Conservation (phyloP, 2,888 invertebrate species). For the Drosophila conformis region DNA sequence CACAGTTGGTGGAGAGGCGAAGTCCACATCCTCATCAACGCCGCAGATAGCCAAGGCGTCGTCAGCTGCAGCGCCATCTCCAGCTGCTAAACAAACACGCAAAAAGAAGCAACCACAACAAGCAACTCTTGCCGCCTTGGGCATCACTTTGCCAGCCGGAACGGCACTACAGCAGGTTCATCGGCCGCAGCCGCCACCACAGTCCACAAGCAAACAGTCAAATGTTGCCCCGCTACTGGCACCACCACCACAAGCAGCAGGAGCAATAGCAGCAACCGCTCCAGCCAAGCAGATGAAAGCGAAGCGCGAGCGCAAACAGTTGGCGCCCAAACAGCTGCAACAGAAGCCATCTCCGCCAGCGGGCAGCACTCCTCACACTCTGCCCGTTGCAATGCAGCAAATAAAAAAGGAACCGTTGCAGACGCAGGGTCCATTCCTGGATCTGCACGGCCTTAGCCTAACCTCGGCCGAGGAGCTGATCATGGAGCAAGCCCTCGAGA, state of each 20-base stretch:
- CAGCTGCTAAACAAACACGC: constrained; percentile 58
- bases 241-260: constrained; percentile 20
- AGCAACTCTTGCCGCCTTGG: constrained; percentile 69
- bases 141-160: constrained; percentile 69
- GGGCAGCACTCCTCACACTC: neutral
- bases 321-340: constrained; percentile 80
- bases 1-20: constrained; percentile 7
- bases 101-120: constrained; percentile 74
- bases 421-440: constrained; percentile 70
- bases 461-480: constrained; percentile 84
- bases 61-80: constrained; percentile 36
- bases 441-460: constrained; percentile 82
- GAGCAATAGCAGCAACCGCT: constrained; percentile 7
- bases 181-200: constrained; percentile 22
- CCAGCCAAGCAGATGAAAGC: constrained; percentile 66
- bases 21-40: neutral
- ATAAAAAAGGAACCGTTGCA: constrained; percentile 68
- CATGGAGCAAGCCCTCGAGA: constrained; percentile 85
- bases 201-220: constrained; percentile 12
- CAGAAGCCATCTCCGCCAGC: constrained; percentile 56
- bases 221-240: constrained; percentile 33
- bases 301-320: constrained; percentile 80
- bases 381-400: constrained; percentile 42
- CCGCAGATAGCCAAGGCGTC: constrained; percentile 13
- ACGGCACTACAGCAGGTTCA: constrained; percentile 65